These are phyloP conservation scores for Ischnus inquisitorius DNA, from an alignment of 2,888 invertebrate genomes.

Conservation along the genomic window DNA sequence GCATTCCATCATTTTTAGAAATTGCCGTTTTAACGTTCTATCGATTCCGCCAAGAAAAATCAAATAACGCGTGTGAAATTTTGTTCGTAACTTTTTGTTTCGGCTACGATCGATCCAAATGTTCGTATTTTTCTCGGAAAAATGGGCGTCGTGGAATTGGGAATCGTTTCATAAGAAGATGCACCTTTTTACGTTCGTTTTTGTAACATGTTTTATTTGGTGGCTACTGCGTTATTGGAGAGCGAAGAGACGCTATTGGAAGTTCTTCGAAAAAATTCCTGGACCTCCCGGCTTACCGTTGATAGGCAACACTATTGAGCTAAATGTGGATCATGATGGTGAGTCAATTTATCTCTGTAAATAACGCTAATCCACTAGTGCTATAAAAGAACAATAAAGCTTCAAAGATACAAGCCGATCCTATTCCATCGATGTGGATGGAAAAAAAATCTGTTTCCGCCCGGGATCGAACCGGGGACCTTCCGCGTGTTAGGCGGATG, in stretches of 20 bases:
- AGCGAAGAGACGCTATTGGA: constrained; percentile 83
- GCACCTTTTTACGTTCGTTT: constrained; percentile 50
- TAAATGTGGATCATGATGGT: constrained; percentile 88
- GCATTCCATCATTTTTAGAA: background rate
- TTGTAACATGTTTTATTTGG: constrained; percentile 48
- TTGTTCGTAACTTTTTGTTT: background rate
- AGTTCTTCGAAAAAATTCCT: constrained; percentile 87
- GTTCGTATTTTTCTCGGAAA: constrained; percentile 46
- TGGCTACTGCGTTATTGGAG: constrained; percentile 63
- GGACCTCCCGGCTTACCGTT: constrained; percentile 88
- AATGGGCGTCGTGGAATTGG: constrained; percentile 49
- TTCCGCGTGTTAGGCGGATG: constrained; percentile 97
- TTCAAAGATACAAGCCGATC: background rate
- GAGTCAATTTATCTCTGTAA: constrained; percentile 71
- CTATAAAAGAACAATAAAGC: background rate
- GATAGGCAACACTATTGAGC: constrained; percentile 88
- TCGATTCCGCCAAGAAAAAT: background rate
- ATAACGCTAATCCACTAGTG: background rate
- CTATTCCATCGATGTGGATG: background rate
- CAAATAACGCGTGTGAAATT: background rate
- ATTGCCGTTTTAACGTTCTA: background rate
- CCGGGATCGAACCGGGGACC: constrained; percentile 96
- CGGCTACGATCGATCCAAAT: background rate
- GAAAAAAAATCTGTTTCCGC: constrained; percentile 90
- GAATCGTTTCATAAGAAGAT: constrained; percentile 49